phyloP scores from a whole-genome alignment of 2,888 invertebrate genomes.

The Mesoligia furuncula region DNA sequence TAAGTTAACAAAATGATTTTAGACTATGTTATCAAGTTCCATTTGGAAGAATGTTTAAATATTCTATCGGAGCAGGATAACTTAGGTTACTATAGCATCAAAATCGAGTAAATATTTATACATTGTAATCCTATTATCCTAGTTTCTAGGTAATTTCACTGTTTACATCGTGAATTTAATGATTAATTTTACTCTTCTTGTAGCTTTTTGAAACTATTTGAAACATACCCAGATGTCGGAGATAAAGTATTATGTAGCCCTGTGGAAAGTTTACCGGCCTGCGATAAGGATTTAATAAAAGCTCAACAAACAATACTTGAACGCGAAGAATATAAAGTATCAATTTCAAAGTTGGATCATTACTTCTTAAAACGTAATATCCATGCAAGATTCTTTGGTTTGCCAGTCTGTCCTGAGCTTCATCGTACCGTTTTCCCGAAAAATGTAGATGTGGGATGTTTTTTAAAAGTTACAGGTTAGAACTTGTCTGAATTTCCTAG shows the following conservation, averaged over 20 bases:
- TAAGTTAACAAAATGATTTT: slow-evolving; percentile 76
- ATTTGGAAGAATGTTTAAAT: slow-evolving; percentile 90
- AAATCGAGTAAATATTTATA: slow-evolving; percentile 91
- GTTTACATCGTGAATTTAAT: slow-evolving; percentile 5
- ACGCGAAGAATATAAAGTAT: slow-evolving; percentile 78
- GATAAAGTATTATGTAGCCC: slow-evolving; percentile 92
- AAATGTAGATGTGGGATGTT: slow-evolving; percentile 93
- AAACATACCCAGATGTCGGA: slow-evolving; percentile 92
- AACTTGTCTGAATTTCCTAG: slow-evolving; percentile 1
- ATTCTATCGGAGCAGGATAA: slow-evolving; percentile 91
- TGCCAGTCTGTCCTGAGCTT: slow-evolving; percentile 93
- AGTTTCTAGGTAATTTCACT: not conserved
- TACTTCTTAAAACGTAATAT: slow-evolving; percentile 91
- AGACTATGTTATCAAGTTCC: slow-evolving; percentile 91
- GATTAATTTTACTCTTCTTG: slow-evolving; percentile 70
- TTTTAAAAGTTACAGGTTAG: slow-evolving; percentile 93
- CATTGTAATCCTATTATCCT: no score
- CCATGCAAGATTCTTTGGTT: slow-evolving; percentile 92
- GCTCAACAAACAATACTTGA: slow-evolving; percentile 91
- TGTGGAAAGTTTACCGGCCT: slow-evolving; percentile 90
- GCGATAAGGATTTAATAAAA: slow-evolving; percentile 91
- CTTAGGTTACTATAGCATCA: slow-evolving; percentile 91
- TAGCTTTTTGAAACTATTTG: slow-evolving; percentile 93
- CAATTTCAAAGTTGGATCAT: slow-evolving; percentile 76
- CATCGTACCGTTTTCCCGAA: slow-evolving; percentile 92